Evolutionary conservation across 2,888 invertebrate genomes (phyloP), one percentile per base, ranked within the genome.

Genomic region (Andrena trimmerana): DNA sequence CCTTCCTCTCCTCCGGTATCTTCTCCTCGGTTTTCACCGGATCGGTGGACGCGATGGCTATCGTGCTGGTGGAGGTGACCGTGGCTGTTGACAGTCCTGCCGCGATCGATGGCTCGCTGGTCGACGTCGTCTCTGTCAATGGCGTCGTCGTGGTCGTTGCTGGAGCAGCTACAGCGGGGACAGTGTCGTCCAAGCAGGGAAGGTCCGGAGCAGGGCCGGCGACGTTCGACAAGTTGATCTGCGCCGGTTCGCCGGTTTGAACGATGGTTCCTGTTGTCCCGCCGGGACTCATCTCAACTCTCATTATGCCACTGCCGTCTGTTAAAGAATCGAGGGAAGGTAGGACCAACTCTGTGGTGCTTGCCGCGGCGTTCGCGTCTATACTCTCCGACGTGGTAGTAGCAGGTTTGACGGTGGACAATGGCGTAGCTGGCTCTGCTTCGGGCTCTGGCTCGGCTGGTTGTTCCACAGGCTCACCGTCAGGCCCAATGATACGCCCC

Each of bases 231-330:
- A 91, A 42, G 71, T 79, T 91, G 5, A 93, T 92, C 69, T 92
- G 91, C 52, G 92, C 84, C 10, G 92, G 66, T 65, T 93, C 93
- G 16, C 88, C 85, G 1, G 91, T 88, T 84, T 95, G 95, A 50
- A 95, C 95, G 72, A 96, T 94, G 92, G 95, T 96, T 33, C 96
- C 96, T 0, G 96, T 96, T 2, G 96, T 96, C 20, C 96, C 96
- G 4, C 96, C 96, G 0, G 96, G 96, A 16, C 95, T 96, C 96
- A 96, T 96, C 78, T 94, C 94, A 8, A 94, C 94, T 89, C 94
- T 91, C 91, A 93, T 92, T 48, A 92, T 92, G 16, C 91, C 92
- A 72, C 91, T 85, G n/a, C 88, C 84, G 42, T 78, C 90, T 76
- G 79, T 94, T 86, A 94, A 87, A 71, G 94, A 90, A 82, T 94